Evolutionary conservation across 2,113 vertebrate species (phyloP), one percentile per base, ranked within the genome.

Genomic region (Struthio camelus): DNA sequence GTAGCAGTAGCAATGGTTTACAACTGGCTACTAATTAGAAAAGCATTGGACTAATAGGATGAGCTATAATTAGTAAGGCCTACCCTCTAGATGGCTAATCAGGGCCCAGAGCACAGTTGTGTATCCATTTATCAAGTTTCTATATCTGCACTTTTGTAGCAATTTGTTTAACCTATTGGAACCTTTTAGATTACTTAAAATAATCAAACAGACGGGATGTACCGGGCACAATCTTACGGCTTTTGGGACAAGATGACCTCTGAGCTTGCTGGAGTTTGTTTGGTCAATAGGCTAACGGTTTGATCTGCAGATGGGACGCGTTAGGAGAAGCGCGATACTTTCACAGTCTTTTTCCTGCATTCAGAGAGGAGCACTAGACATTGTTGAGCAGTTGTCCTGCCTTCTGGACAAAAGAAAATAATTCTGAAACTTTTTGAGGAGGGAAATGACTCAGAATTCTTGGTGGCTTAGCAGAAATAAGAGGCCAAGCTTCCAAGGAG

Each of bases 41-140:
- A 85, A 84, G 82, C 82, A 8, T 69, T 50, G 86, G 71, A 54
- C 93, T 95, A 87, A 96, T 82, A 72, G 76, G 75, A 85, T 94
- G 91, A 93, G 73, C 84, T 95, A 86, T 93, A 95, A 95, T 95
- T 95, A 95, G 92, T 53, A 36, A 71, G 89, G 85, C 54, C 73
- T 28, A 20, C 80, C 89, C 67, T 96, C 46, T 66, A 53, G 53
- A 91, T 87, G 84, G 66, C 85, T 90, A 61, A 80, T 85, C 86
- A 34, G 85, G 53, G 61, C 50, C 8, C 56, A 72, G 84, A 80
- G 75, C 51, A 17, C 44, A 11, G 44, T 65, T n/a, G 66, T 30
- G 8, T 53, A 44, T 81, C 80, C 75, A 42, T 80, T 40, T 89
- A 36, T 58, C 80, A 15, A 18, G 58, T 51, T 66, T 44, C 79